phyloP scores from a whole-genome alignment of 2,113 vertebrate species.

The Engraulis encrasicolus region DNA sequence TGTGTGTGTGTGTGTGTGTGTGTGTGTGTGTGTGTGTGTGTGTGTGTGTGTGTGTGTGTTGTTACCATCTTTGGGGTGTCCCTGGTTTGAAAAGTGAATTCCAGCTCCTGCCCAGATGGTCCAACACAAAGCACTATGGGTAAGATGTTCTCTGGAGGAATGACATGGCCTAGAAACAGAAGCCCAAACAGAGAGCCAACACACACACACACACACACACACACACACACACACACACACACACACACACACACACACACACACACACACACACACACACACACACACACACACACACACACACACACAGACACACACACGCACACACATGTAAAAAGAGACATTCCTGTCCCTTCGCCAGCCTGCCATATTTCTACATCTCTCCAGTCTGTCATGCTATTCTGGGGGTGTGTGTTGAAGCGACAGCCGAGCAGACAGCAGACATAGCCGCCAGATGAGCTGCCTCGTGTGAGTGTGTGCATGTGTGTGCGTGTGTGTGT shows the following conservation, averaged over 20 bases:
- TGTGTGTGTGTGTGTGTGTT: background rate
- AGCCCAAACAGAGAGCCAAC: background rate
- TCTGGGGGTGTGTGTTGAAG: no score
- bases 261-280: background rate
- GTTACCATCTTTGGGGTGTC: constrained; percentile 83
- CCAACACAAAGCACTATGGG: constrained; percentile 87
- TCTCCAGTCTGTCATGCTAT: no score
- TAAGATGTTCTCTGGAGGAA: constrained; percentile 91
- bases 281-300: background rate
- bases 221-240: background rate
- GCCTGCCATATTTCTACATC: no score
- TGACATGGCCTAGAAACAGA: constrained; percentile 85
- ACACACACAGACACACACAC: background rate
- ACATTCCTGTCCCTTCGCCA: no score
- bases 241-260: background rate
- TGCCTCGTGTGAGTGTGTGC: background rate
- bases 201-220: background rate
- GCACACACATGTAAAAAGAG: no score
- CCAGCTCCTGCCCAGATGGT: constrained; percentile 89
- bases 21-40: constrained; percentile 10
- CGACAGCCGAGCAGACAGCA: no score
- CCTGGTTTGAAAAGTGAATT: constrained; percentile 92
- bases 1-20: background rate
- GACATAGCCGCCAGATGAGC: background rate
- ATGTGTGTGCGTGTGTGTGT: no score